Base-by-base conservation (phyloP, 1,140 invertebrate genomes). In the Drosophila subpulchrella region DNA sequence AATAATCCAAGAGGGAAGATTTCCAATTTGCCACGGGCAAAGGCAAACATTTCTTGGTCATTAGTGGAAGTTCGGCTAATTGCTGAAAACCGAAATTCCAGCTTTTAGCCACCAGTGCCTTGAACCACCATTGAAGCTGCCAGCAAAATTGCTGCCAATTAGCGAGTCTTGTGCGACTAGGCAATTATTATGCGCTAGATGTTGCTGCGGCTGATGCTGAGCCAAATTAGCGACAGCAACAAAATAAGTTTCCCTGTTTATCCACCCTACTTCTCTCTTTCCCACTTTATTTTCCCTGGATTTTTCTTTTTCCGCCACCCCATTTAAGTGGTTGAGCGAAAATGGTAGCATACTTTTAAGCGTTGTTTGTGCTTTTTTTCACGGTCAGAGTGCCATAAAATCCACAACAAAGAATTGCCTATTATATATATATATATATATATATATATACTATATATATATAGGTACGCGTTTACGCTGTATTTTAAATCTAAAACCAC, bases 401-500 rank as follows among this genome's bases (percentile, higher is more conserved):
- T 62, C 55, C 51, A 58, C 73, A 63, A 59, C 70, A 76, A 77
- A 58, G 46, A 68, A 66, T 62, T 59, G 71, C 72, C 66, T 68
- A 46, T 65, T 39, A 38, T 7, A 42, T 34, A 60, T 13, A 58
- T 42, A 56, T 17, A 34, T 44, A 15, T 67, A 15, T 60, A 32
- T 68, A 61, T 27, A 20, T 27, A 27, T 27, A 27, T 3, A 2
- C 1, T 13, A 42, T 44, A 56, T 20, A 34, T 36, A 13, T 68
- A 15, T 61, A 34, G 65, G 38, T 30, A 36, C 47, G 65, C 65
- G 47, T 67, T 65, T 61, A 47, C 38, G 24, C 34, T 75, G 60
- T 88, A 82, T 88, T 80, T 83, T 88, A 88, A 88, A 88, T 88
- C 83, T 83, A 83, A 88, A 47, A 54, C 61, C 60, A 81, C 32